Base-by-base conservation (phyloP, 2,888 invertebrate genomes). In the Drosophila austrosaltans region DNA sequence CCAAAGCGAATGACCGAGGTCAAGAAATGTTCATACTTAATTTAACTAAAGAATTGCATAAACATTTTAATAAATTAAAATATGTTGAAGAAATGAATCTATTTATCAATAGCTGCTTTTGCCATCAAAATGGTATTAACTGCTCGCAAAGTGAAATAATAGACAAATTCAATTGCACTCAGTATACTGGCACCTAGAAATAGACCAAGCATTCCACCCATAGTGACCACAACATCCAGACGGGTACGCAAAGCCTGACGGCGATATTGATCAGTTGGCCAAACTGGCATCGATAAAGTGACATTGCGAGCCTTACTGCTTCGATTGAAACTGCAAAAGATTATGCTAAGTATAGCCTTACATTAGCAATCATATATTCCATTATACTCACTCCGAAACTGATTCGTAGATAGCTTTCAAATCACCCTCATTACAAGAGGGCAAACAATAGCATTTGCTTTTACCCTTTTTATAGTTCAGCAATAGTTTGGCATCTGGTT, bases 401-500 rank as follows among this genome's bases (percentile, higher is more conserved):
- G 85, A 80, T 16, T 82, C 80, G 40, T 81, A 89, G 20, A 91
- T 77, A 10, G 94, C 90, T 20, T 93, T 93, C 62, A 95, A 93
- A 78, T 96, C 95, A 1, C 94, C 94, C 90, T 96, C 96, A 1
- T 94, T 94, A 85, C 96, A 96, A 16, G 95, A 95, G 0, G 96
- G 95, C 63, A 95, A 87, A 81, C 96, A 96, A 68, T 94, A 92
- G 78, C 96, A 96, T 0, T 76, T 75, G 3, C 76, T 60, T 28
- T 65, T 8, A 16, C 79, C 59, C 2, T 48, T 53, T 1, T 53
- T 54, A 10, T 66, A 62, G 10, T 53, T 65, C 1, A 91, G 32
- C 53, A 96, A 87, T 67, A 94, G 92, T 73, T 94, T 90, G 0
- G 92, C 78, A 81, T 94, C 86, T 2, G 89, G 88, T 53, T 78